These are phyloP conservation scores for Enteromius argenteus DNA, from an alignment of 2,797 vertebrate species.

Conservation along the genomic window DNA sequence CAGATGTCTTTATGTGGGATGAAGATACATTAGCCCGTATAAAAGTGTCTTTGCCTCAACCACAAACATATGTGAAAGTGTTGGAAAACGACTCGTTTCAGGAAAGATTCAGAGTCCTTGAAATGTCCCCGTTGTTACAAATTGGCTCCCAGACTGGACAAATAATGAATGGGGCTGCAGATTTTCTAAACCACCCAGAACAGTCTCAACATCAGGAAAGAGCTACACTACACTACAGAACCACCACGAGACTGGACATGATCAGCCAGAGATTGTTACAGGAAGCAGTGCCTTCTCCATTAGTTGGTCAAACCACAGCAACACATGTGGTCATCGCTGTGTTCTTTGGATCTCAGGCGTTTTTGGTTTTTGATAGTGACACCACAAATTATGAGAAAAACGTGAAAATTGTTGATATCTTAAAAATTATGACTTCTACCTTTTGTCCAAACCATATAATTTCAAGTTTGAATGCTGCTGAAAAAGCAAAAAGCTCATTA, in stretches of 20 bases:
- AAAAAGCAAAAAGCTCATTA: neutral
- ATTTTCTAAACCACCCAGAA: conserved; percentile 48
- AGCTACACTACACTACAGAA: conserved; percentile 55
- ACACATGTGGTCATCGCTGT: conserved; percentile 63
- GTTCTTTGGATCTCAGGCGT: conserved; percentile 56
- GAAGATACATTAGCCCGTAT: neutral
- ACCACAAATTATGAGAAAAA: neutral
- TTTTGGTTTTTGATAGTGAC: conserved; percentile 56
- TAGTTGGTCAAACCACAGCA: conserved; percentile 46
- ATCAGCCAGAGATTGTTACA: conserved; percentile 57
- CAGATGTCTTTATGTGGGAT: conserved; percentile 58
- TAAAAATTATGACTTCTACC: neutral
- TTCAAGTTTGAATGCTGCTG: neutral
- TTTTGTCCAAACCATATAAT: neutral
- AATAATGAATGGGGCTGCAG: conserved; percentile 53
- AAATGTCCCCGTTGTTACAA: conserved; percentile 36
- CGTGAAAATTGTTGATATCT: neutral
- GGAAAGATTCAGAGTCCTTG: conserved; percentile 47
- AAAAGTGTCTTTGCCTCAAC: conserved; percentile 27
- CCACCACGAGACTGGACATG: conserved; percentile 56
- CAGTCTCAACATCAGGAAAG: conserved; percentile 39
- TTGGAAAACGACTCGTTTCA: conserved; percentile 53
- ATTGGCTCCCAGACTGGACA: conserved; percentile 46
- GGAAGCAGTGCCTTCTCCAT: neutral
- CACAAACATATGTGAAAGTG: conserved; percentile 41